Conservation (phyloP, 2,113 vertebrate genomes). For the Platysteira castanea region DNA sequence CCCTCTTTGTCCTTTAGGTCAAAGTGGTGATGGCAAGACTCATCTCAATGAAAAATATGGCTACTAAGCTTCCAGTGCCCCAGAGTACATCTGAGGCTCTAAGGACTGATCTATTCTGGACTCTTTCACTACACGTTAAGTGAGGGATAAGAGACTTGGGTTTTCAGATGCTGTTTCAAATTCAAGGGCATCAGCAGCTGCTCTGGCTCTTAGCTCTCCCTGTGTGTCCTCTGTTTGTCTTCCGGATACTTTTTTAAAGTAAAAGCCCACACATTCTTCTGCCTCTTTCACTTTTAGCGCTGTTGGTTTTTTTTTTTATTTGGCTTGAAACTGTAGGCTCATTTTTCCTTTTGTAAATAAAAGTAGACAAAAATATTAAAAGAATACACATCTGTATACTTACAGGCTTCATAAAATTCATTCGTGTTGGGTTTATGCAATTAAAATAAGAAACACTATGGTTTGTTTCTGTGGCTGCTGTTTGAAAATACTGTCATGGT, state of each 20-base stretch:
- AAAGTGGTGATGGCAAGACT: slow-evolving; percentile 92
- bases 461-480: neutral
- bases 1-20: slow-evolving; percentile 74
- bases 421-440: neutral
- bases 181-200: neutral
- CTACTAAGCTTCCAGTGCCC: slow-evolving; percentile 74
- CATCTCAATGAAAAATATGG: slow-evolving; percentile 96
- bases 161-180: neutral
- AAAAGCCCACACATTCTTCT: neutral
- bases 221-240: neutral
- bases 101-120: neutral
- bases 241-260: neutral
- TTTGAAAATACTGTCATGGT: neutral
- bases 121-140: neutral
- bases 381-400: neutral
- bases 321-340: neutral
- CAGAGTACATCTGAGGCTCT: neutral
- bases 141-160: neutral
- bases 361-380: neutral
- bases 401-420: neutral
- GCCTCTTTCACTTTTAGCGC: neutral
- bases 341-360: slow-evolving; percentile 27
- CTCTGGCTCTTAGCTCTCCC: neutral
- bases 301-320: neutral
- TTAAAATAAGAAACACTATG: neutral